Evolutionary conservation across 2,113 vertebrate species (phyloP).

Genomic region (Serinus canaria): DNA sequence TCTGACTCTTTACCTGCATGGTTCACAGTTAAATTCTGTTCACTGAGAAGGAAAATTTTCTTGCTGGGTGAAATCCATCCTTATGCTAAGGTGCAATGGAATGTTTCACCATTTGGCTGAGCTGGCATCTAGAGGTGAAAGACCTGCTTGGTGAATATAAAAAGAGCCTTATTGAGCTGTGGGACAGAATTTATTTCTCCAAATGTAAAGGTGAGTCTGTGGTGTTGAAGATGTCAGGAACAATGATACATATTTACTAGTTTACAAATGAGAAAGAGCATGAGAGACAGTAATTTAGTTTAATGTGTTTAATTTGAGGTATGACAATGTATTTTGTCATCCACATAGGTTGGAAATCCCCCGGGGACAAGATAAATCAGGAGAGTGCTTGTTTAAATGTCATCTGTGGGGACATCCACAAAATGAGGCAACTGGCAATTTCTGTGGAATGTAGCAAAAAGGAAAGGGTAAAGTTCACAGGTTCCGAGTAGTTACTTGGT

Average conservation of each 20-base stretch:
- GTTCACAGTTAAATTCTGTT: not conserved
- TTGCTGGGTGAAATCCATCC: not conserved
- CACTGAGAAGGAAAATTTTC: not conserved
- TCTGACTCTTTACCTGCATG: not conserved
- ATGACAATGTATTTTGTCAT: not conserved
- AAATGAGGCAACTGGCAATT: slow-evolving; percentile 2
- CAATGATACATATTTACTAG: not conserved
- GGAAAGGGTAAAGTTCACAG: not conserved
- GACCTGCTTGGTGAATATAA: not conserved
- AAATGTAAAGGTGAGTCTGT: not conserved
- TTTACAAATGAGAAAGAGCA: not conserved
- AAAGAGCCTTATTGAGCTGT: not conserved
- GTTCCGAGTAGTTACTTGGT: not conserved
- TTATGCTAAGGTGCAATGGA: not conserved
- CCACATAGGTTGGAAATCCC: slow-evolving; percentile 4
- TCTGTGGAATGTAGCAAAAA: not conserved
- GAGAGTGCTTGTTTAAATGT: slow-evolving; percentile 8
- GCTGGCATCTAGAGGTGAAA: not conserved
- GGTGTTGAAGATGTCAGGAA: not conserved
- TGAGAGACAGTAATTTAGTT: not conserved
- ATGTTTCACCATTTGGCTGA: not conserved
- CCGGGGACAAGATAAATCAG: slow-evolving; percentile 7
- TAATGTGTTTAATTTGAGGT: slow-evolving; percentile 23
- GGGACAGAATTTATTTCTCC: not conserved
- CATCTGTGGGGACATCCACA: not conserved